phyloP scores from a whole-genome alignment of 2,113 vertebrate genomes.

The Mustelus asterias region DNA sequence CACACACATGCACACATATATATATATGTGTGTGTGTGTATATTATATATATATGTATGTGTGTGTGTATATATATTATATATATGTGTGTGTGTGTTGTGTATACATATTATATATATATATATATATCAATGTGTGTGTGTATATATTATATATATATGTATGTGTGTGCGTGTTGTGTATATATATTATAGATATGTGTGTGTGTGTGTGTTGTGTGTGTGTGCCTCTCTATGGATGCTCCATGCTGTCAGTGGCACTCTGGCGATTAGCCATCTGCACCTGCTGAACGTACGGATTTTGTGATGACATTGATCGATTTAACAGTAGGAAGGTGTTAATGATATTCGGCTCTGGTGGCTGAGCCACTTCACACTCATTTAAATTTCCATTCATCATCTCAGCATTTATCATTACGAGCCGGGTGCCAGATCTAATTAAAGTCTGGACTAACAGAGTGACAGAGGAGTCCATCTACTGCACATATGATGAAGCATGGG shows the following conservation, averaged over 20 bases:
- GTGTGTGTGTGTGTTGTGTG: background rate
- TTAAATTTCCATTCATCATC: conserved; percentile 98
- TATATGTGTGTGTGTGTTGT: too few relatives aligned
- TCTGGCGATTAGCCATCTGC: conserved; percentile 63
- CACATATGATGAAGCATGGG: conserved; percentile 61
- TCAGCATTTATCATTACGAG: conserved; percentile 85
- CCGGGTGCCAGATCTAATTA: conserved; percentile 97
- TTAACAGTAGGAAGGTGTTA: conserved; percentile 86
- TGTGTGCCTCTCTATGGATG: conserved; percentile 3
- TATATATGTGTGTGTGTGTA: background rate
- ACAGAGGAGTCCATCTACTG: conserved; percentile 70
- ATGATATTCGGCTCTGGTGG: conserved; percentile 82
- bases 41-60: too few relatives aligned
- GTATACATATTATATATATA: too few relatives aligned
- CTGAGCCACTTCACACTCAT: conserved; percentile 82
- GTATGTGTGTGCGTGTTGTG: background rate
- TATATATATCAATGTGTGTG: background rate
- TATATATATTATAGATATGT: background rate
- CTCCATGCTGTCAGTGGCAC: conserved; percentile 46
- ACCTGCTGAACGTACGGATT: conserved; percentile 64
- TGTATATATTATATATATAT: background rate
- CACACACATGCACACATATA: too few relatives aligned
- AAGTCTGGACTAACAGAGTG: conserved; percentile 85
- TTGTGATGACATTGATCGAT: conserved; percentile 88
- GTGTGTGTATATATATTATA: too few relatives aligned